Percentiles rank a stretch among this genome's conserved stretches.
Conservation (phyloP, 2,797 vertebrate genomes). For the Cichlasoma orientale region DNA sequence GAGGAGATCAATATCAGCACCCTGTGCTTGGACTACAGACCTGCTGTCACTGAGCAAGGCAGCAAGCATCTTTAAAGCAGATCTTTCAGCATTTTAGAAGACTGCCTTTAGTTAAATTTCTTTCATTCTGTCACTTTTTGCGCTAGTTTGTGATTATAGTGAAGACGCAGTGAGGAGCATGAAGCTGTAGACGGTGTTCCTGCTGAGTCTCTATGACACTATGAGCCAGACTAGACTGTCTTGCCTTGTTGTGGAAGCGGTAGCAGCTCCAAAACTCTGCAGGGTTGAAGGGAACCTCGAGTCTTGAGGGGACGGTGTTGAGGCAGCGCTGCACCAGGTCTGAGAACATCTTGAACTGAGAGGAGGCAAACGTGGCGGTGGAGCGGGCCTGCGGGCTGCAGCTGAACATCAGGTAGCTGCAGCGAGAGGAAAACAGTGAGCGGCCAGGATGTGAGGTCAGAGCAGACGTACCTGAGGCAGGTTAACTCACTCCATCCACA, state of each 20-base stretch:
- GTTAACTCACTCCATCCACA: conserved; percentile 95
- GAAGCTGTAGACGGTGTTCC: neutral
- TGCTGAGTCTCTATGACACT: too few relatives aligned
- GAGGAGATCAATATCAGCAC: neutral
- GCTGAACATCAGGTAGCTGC: conserved; percentile 92
- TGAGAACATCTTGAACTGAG: conserved; percentile 65
- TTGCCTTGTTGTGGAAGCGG: conserved; percentile 94
- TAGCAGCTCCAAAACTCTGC: conserved; percentile 95
- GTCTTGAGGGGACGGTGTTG: conserved; percentile 88
- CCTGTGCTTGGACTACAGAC: neutral
- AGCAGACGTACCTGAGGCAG: neutral
- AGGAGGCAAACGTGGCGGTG: neutral
- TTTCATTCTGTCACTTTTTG: too few relatives aligned
- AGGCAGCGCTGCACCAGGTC: conserved; percentile 94
- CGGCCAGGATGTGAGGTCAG: too few relatives aligned
- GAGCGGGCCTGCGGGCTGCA: conserved; percentile 81
- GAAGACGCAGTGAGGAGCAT: neutral
- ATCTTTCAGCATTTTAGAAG: too few relatives aligned
- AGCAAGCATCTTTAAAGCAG: neutral
- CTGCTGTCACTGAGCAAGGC: neutral
- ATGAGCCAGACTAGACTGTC: neutral
- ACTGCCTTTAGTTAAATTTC: too few relatives aligned
- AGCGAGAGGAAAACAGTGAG: conserved; percentile 37
- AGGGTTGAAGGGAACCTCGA: conserved; percentile 90
- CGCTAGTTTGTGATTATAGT: neutral